phyloP scores from a whole-genome alignment of 30 jellyfish, hydroid and myxozoan species.

The Aurelia aurita complex sp. Pacific region DNA sequence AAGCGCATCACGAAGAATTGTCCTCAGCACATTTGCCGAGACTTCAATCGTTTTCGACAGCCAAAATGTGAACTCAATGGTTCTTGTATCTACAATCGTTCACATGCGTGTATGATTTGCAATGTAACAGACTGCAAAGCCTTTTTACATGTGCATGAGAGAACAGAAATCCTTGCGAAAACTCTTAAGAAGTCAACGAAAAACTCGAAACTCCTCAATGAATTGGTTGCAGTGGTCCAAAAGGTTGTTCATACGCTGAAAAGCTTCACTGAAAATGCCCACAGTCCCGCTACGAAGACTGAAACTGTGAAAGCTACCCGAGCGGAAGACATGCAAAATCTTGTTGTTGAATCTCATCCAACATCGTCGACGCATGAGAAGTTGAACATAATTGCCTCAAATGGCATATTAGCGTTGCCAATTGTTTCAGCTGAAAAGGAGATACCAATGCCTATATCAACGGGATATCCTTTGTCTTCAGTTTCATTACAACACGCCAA shows the following conservation, averaged over 20 bases:
- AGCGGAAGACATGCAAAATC: not conserved
- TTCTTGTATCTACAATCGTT: not conserved
- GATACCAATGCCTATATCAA: not conserved
- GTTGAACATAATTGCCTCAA: not conserved
- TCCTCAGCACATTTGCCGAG: too few relatives aligned
- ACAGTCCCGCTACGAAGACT: too few relatives aligned
- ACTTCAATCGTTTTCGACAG: too few relatives aligned
- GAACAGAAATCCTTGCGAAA: not conserved
- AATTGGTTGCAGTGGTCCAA: not conserved
- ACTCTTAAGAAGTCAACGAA: not conserved
- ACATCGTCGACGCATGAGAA: not conserved
- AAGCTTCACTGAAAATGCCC: too few relatives aligned
- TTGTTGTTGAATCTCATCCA: not conserved
- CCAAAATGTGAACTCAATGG: not conserved
- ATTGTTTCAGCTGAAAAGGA: not conserved
- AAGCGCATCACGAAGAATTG: too few relatives aligned
- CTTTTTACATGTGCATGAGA: not conserved
- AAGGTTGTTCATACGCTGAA: not conserved
- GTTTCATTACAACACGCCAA: slow-evolving; percentile 1
- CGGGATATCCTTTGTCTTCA: not conserved
- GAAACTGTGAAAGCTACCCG: too few relatives aligned
- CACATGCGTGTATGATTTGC: not conserved
- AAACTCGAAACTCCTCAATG: not conserved
- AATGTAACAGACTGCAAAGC: not conserved
- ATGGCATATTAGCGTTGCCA: not conserved